Conservation (phyloP, 2,113 vertebrate species). For the Oryzias melastigma region DNA sequence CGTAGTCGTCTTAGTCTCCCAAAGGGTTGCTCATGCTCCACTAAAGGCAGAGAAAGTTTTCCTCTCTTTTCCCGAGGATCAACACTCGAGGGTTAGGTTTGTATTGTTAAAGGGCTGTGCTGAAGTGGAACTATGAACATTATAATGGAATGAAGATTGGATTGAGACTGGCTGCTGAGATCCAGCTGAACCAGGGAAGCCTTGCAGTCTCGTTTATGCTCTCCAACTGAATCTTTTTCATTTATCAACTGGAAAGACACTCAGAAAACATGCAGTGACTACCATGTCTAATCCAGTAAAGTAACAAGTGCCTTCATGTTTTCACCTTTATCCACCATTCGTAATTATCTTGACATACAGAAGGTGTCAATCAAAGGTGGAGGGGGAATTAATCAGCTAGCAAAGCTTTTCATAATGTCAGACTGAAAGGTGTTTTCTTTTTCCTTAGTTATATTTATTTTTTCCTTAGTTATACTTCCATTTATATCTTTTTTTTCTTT, state of each 20-base stretch:
- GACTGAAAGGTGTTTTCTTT: constrained; percentile 5
- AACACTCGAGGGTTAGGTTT: constrained; percentile 49
- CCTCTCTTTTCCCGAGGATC: constrained; percentile 33
- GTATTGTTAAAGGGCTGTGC: constrained; percentile 56
- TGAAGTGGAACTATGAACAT: constrained; percentile 50
- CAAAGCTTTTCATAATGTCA: constrained; percentile 26
- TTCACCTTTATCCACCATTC: constrained; percentile 24
- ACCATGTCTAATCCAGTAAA: constrained; percentile 25
- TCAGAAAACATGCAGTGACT: constrained; percentile 33
- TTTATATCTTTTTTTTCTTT: too few relatives aligned
- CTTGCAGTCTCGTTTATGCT: constrained; percentile 18
- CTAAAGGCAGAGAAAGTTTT: constrained; percentile 51
- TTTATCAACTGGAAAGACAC: constrained; percentile 19
- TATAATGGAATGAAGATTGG: constrained; percentile 44
- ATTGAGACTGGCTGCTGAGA: constrained; percentile 5
- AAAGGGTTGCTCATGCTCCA: constrained; percentile 50
- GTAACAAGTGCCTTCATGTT: constrained; percentile 24
- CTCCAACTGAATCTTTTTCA: constrained; percentile 39
- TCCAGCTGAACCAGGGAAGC: constrained; percentile 22
- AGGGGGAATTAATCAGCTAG: constrained; percentile 45
- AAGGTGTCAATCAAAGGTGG: constrained; percentile 39
- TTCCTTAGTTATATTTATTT: neutral
- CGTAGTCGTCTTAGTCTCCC: constrained; percentile 60
- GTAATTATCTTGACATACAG: constrained; percentile 27
- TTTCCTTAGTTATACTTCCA: neutral